A percentile compares a stretch with the other conserved stretches of the same genome.
Conservation (phyloP, 2,113 vertebrate genomes). For the Lagopus leucura region DNA sequence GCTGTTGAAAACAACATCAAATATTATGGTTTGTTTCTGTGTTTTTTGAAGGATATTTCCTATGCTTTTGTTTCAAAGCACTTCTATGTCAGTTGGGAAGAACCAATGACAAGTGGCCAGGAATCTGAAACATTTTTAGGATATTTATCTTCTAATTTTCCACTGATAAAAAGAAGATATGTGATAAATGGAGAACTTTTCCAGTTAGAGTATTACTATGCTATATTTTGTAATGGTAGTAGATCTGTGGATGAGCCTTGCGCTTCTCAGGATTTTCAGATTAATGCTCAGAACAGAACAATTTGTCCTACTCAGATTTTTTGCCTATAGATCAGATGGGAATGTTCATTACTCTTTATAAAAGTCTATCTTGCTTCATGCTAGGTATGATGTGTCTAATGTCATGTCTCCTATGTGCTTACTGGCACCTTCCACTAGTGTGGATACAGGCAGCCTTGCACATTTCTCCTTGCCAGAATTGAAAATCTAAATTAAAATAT, state of each 20-base stretch:
- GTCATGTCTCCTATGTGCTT: background rate
- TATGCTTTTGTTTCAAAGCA: background rate
- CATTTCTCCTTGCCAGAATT: background rate
- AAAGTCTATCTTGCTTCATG: background rate
- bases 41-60: background rate
- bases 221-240: background rate
- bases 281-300: rapidly evolving
- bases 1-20: background rate
- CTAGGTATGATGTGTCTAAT: background rate
- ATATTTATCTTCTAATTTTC: background rate
- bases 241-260: background rate
- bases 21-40: background rate
- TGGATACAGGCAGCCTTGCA: background rate
- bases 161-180: background rate
- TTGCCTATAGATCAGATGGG: background rate
- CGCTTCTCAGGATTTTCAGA: background rate
- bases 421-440: background rate
- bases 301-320: background rate
- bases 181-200: background rate
- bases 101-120: background rate
- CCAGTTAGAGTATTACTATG: background rate
- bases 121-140: background rate
- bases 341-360: background rate
- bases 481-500: background rate
- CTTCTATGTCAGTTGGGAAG: background rate